Evolutionary conservation across 1,140 invertebrate species (phyloP).

Genomic region (Diuraphis noxia): DNA sequence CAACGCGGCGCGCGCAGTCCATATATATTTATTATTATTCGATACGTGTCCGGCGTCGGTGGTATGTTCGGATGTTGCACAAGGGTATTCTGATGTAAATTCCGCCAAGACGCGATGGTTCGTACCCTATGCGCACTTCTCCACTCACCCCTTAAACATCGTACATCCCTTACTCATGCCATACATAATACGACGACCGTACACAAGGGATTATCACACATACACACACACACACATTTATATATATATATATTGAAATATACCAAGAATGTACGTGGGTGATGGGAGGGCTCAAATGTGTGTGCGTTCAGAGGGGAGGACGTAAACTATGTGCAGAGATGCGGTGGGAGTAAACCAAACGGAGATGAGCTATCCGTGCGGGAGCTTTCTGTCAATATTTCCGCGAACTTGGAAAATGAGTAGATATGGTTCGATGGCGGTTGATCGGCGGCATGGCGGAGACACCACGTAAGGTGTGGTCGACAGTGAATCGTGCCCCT

Average conservation of each 20-base stretch:
- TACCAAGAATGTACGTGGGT: not conserved
- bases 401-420: not conserved
- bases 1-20: not conserved
- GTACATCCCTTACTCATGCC: not conserved
- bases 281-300: not conserved
- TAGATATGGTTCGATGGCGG: not conserved
- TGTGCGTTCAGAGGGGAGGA: not conserved
- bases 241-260: not conserved
- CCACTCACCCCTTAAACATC: not conserved
- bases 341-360: not conserved
- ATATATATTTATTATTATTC: constrained; percentile 46
- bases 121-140: not conserved
- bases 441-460: not conserved
- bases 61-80: not conserved
- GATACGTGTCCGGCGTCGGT: constrained; percentile 33
- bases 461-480: not conserved
- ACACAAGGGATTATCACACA: not conserved
- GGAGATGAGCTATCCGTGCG: constrained; percentile 42
- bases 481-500: not conserved
- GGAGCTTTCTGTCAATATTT: constrained; percentile 42
- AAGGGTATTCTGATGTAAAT: constrained; percentile 33
- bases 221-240: not conserved
- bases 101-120: not conserved
- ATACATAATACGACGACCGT: not conserved
- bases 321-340: not conserved